These are phyloP conservation scores for Hyperoodon ampullatus DNA, from an alignment of 2,113 vertebrate genomes.

Conservation along the genomic window DNA sequence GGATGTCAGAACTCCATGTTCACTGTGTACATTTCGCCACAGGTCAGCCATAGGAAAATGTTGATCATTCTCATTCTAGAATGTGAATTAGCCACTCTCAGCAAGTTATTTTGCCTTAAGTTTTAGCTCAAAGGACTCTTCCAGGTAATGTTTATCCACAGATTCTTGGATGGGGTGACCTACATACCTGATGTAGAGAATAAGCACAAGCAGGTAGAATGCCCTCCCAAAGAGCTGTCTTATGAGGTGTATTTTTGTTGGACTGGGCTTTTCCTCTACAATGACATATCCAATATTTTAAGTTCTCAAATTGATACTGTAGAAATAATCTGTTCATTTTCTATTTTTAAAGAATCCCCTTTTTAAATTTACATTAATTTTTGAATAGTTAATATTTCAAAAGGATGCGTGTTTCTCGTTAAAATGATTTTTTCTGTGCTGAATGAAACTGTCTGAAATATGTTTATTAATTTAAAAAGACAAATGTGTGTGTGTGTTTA, in stretches of 20 bases:
- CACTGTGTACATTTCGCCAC: neutral
- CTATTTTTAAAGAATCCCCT: neutral
- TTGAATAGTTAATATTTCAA: constrained; percentile 1
- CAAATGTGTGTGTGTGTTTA: neutral
- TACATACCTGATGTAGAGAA: neutral
- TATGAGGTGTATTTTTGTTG: neutral
- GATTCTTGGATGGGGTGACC: neutral
- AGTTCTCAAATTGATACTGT: neutral
- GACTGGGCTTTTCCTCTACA: neutral
- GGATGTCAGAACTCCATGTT: neutral
- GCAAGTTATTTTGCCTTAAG: neutral
- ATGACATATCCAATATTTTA: neutral
- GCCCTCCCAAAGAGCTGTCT: neutral
- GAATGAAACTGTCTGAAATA: neutral
- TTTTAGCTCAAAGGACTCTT: neutral
- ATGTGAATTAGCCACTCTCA: neutral
- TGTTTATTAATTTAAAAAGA: constrained; percentile 21
- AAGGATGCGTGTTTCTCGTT: neutral
- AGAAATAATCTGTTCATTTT: neutral
- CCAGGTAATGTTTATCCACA: neutral
- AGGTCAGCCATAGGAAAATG: neutral
- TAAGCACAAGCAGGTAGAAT: neutral
- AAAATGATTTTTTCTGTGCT: constrained; percentile 29
- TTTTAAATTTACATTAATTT: constrained; percentile 25
- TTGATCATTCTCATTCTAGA: neutral